Base-by-base conservation (phyloP, 2,113 vertebrate species). In the Pelodiscus sinensis region DNA sequence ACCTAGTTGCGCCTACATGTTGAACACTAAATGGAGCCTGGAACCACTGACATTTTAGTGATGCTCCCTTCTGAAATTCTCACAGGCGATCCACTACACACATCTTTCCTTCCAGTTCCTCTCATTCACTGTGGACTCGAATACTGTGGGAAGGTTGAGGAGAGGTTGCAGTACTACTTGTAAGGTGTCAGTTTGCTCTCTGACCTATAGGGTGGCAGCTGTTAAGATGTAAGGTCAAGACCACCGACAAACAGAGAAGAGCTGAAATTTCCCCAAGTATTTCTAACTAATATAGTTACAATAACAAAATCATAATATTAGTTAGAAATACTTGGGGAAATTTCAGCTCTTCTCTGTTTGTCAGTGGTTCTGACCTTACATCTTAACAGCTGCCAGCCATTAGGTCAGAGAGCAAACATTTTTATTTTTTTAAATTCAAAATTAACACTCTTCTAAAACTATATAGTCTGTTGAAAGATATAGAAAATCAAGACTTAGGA, bases 391-490 rank as follows among this genome's bases (percentile, higher is more conserved):
- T 73, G 71, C 85, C 82, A 88, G 65, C 77, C 71, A 95, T 50
- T 86, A 88, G 82, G 35, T 84, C 88, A 73, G 86, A 79, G 89
- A 94, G 91, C 77, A 80, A 94, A 94, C 90, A 44, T 44, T 44
- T 44, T 44, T 6, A 44, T 44, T 44, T 44, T 44, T 44, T 44
- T 5, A 44, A 44, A 44, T 44, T 44, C 44, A 44, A 44, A 44
- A 44, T 44, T 44, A 44, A 44, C 44, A 44, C 7, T 5, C 44
- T 44, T 44, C 44, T 44, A 44, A 44, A 44, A 44, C 44, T 60
- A 60, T 60, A 29, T 27, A 29, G 25, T 14, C 60, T 62, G 60
- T 62, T 62, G 29, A 62, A 62, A 65, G 18, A 3, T 38, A 73
- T 73, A 38, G 22, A 73, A 73, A 73, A 73, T 38, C 10, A 19